Evolutionary conservation across 1,140 invertebrate species (phyloP), one percentile per base, ranked within the genome.

Genomic region (Temnothorax longispinosus): DNA sequence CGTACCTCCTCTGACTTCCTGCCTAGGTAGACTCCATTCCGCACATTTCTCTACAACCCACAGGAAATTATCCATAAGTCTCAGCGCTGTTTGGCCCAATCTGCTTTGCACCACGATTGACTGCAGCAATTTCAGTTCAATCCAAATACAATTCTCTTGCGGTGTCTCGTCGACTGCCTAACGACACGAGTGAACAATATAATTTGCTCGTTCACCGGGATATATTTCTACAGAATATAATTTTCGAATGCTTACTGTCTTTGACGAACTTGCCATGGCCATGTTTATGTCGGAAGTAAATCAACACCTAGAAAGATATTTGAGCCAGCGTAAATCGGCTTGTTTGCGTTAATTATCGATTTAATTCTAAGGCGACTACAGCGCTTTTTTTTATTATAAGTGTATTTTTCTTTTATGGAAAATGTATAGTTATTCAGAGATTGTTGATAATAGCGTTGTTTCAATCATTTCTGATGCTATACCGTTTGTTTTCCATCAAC

Each of bases 1-100:
- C 65, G 41, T 38, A 90, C 89, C 77, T 21, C 13, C 21, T 7
- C 13, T 35, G 0, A 87, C 47, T 74, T 94, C 92, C 6, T 91
- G 74, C 10, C 52, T 4, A 0, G 96, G 96, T 27, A 96, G 93
- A 27, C 96, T 96, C 96, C 96, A 97, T 88, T 96, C 94, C 0
- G 96, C 94, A 8, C 95, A 95, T 87, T 96, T 96, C 87, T 97
- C 96, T 1, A 96, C 76, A 1, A 95, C 91, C 95, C 95, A 96
- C 0, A 96, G 91, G 5, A 93, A 93, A 3, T 94, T 94, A 88
- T 97, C 96, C 11, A 95, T 15, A 7, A 95, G 75, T 78, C 93
- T 95, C 10, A 96, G 90, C 21, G 94, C 69, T 1, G 91, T 89
- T 89, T 96, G 96, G 0, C 96, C 96, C 3, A 96, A 11, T 3